Conservation (phyloP, 2,797 vertebrate species). For the Podarcis siculus region DNA sequence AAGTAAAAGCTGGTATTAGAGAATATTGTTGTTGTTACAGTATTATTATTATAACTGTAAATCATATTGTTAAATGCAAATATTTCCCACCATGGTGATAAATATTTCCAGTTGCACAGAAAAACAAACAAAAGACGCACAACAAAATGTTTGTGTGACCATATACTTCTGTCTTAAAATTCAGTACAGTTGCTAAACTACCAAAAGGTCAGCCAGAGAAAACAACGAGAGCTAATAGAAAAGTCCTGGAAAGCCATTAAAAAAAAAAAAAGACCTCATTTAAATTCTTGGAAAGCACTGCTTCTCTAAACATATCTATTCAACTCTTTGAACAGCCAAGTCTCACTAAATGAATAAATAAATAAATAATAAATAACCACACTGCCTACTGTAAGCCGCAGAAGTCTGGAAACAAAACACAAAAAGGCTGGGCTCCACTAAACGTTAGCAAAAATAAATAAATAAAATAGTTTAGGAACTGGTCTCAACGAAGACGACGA, state of each 20-base stretch:
- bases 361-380: slow-evolving; percentile 1
- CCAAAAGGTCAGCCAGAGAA: slow-evolving; percentile 58
- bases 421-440: slow-evolving; percentile 21
- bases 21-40: neutral
- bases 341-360: slow-evolving; percentile 10
- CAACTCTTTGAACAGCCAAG: slow-evolving; percentile 48
- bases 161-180: slow-evolving; percentile 50
- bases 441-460: slow-evolving; percentile 4
- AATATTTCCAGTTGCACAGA: slow-evolving; percentile 13
- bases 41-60: neutral
- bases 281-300: slow-evolving; percentile 79
- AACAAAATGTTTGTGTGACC: slow-evolving; percentile 33
- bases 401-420: slow-evolving; percentile 27
- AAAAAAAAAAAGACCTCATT: slow-evolving; percentile 62
- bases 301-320: slow-evolving; percentile 64
- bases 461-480: neutral
- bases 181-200: slow-evolving; percentile 44
- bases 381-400: slow-evolving; percentile 1
- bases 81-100: neutral
- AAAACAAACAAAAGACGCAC: slow-evolving; percentile 23
- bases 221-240: slow-evolving; percentile 57
- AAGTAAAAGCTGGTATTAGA: neutral
- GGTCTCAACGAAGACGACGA: neutral
- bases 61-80: neutral
- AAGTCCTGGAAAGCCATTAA: slow-evolving; percentile 60